Evolutionary conservation across 1,140 invertebrate species (phyloP).

Genomic region (Drosophila orena): DNA sequence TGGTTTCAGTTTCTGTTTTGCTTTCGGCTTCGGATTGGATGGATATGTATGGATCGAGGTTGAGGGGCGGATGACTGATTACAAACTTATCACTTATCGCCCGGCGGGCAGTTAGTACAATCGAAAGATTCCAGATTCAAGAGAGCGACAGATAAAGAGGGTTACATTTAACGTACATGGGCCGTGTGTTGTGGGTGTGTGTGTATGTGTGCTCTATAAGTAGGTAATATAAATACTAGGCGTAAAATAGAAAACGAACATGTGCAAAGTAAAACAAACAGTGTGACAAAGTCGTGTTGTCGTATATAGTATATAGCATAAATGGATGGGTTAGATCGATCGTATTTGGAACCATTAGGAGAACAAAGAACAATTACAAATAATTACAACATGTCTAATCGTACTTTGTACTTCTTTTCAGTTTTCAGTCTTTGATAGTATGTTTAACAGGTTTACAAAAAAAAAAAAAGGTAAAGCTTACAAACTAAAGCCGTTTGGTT

Average conservation of each 20-base stretch:
- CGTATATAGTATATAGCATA: conserved; percentile 50
- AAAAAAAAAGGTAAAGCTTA: conserved; percentile 58
- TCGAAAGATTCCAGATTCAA: conserved; percentile 62
- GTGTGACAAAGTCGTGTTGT: conserved; percentile 58
- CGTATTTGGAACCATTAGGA: conserved; percentile 67
- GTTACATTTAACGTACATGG: conserved; percentile 70
- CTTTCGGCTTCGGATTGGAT: conserved; percentile 3
- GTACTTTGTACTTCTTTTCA: conserved; percentile 11
- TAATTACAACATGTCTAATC: conserved; percentile 50
- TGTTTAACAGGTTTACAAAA: conserved; percentile 55
- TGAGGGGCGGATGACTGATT: conserved; percentile 50
- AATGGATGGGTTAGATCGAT: conserved; percentile 74
- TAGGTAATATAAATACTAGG: conserved; percentile 56
- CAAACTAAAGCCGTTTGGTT: conserved; percentile 73
- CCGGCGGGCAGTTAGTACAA: conserved; percentile 63
- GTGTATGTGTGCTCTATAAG: conserved; percentile 48
- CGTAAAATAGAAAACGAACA: conserved; percentile 55
- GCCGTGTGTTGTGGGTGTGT: conserved; percentile 26
- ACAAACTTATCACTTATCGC: conserved; percentile 60
- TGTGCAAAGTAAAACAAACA: conserved; percentile 72
- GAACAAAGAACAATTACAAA: conserved; percentile 75
- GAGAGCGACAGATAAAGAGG: conserved; percentile 46
- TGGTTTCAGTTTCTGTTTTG: conserved; percentile 8
- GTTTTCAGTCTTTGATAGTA: conserved; percentile 34
- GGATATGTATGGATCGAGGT: conserved; percentile 26